Conservation (phyloP, 1,140 invertebrate species). For the Microplitis demolitor region DNA sequence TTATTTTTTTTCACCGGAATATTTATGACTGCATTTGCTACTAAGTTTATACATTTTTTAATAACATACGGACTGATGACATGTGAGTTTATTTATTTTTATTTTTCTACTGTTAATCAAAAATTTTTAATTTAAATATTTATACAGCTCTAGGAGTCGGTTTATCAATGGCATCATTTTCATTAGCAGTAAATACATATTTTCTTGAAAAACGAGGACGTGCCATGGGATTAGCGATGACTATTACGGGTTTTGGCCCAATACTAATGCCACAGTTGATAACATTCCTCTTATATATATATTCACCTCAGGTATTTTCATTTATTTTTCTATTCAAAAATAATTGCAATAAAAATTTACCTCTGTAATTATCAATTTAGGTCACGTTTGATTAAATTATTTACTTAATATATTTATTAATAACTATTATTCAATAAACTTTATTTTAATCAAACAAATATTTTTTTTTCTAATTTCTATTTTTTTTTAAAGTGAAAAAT, state of each 20-base stretch:
- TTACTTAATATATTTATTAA: no score
- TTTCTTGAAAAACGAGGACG: constrained; percentile 70
- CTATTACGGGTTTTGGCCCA: constrained; percentile 74
- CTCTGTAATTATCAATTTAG: no score
- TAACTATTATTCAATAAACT: no score
- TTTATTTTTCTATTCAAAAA: not conserved
- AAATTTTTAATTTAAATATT: not conserved
- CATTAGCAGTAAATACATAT: constrained; percentile 74
- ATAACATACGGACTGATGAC: constrained; percentile 68
- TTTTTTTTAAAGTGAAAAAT: no score
- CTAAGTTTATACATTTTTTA: constrained; percentile 62
- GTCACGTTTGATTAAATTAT: no score
- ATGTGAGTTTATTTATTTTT: constrained; percentile 61
- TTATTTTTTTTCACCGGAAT: constrained; percentile 60
- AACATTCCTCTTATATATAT: constrained; percentile 64
- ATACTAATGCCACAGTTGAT: constrained; percentile 75
- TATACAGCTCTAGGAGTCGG: constrained; percentile 69
- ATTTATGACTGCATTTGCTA: constrained; percentile 59
- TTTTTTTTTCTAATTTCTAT: no score
- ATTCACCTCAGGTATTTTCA: constrained; percentile 60
- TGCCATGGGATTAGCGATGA: constrained; percentile 73
- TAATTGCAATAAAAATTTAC: not conserved
- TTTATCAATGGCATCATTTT: constrained; percentile 70
- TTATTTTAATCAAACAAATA: no score
- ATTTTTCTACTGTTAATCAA: not conserved